A percentile compares a stretch with the other conserved stretches of the same genome.
phyloP scores from a whole-genome alignment of 2,888 invertebrate genomes.

The Plagiodera versicolora region DNA sequence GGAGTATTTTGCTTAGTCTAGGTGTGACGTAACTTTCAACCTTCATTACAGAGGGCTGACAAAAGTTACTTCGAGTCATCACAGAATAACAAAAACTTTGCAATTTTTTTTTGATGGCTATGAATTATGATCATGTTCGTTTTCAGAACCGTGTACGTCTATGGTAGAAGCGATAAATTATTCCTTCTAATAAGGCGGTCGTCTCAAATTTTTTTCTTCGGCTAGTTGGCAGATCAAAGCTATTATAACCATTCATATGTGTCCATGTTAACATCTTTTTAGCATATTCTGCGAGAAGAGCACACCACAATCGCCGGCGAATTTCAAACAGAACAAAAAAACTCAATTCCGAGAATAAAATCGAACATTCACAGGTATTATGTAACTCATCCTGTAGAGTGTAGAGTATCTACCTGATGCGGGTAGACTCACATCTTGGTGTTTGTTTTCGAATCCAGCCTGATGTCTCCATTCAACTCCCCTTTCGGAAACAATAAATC shows the following conservation, averaged over 20 bases:
- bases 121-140: no score
- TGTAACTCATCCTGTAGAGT: not conserved
- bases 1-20: no score
- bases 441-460: not conserved
- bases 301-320: slow-evolving; percentile 22
- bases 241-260: slow-evolving; percentile 31
- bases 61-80: no score
- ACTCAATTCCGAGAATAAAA: not conserved
- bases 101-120: no score
- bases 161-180: slow-evolving; percentile 13
- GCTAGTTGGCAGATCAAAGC: slow-evolving; percentile 15
- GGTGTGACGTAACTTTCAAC: no score
- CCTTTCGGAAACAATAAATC: not conserved
- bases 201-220: slow-evolving; percentile 9
- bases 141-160: not conserved
- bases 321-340: not conserved
- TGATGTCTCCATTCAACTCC: not conserved
- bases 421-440: not conserved
- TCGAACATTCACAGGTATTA: not conserved
- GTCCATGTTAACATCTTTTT: slow-evolving; percentile 29
- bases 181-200: slow-evolving; percentile 16
- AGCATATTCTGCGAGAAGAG: slow-evolving; percentile 27
- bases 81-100: no score
- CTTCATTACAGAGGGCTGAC: no score
- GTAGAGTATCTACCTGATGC: not conserved